Evolutionary conservation across 2,888 invertebrate species (phyloP), one percentile per base, ranked within the genome.

Genomic region (Nyleta sp.): DNA sequence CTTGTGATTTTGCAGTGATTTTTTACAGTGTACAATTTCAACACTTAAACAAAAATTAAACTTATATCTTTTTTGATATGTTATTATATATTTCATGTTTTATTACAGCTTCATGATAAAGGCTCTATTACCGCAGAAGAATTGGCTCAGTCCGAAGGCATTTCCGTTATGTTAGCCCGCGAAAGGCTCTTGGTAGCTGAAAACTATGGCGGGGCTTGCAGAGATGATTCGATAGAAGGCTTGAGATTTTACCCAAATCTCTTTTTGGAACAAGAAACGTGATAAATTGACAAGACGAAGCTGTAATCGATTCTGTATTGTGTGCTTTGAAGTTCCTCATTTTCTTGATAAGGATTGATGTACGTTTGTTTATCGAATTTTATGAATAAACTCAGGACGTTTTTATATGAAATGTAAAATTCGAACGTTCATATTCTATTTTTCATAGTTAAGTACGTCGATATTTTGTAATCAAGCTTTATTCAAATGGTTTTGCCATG

Each of bases 211-310:
- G 93, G 94, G 85, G 94, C 97, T 2, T 99, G 99, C 88, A 93
- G 99, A 68, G 99, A 99, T 91, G 99, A 99, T 89, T 96, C 97
- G 0, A 95, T 98, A 68, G 98, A 99, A 92, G 99, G 99, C 7
- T 92, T 99, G 40, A 93, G 96, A 72, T 99, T 99, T 91, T 99
- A 96, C 92, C 96, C 97, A 0, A 99, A 99, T 92, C 91, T 94
- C 72, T 96, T 99, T 91, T 91, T 96, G 80, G 91, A 90, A 53
- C 86, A 91, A 84, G 90, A 91, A 91, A 84, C 85, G 82, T 88
- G 86, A 87, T 83, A 68, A 68, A 42, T 8, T 50, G 10, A 48
- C 8, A 28, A n/a, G 6, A 13, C 15, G 11, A 11, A 50, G 18
- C 3, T 52, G 3, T 40, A 53, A 65, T 38, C 48, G 15, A 4